Percentiles rank a stretch among this genome's conserved stretches.
phyloP scores from a whole-genome alignment of 2,888 invertebrate species.

The Drosophila pseudotakahashii region DNA sequence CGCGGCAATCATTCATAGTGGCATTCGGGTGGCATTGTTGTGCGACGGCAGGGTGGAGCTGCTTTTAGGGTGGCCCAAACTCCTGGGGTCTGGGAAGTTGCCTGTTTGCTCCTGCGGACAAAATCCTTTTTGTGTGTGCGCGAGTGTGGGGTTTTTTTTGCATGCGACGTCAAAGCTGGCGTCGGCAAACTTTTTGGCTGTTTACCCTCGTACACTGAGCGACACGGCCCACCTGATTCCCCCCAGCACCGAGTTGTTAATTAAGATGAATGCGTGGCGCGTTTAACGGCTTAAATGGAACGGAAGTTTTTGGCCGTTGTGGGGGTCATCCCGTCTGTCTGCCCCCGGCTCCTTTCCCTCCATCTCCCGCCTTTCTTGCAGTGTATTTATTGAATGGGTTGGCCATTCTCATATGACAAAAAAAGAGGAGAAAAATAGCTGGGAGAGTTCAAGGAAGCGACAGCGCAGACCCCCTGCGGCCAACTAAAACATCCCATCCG shows the following conservation, averaged over 20 bases:
- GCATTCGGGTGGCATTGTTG: conserved; percentile 60
- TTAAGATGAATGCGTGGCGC: conserved; percentile 75
- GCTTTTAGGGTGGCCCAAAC: conserved; percentile 8
- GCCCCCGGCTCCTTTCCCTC: not conserved
- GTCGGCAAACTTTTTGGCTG: conserved; percentile 52
- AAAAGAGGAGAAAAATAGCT: conserved; percentile 1
- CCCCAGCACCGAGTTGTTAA: conserved; percentile 45
- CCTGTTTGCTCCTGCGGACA: conserved; percentile 25
- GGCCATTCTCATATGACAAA: conserved; percentile 48
- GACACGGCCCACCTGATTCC: conserved; percentile 20
- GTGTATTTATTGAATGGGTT: conserved; percentile 37
- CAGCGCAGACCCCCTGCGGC: conserved; percentile 36
- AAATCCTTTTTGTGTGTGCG: conserved; percentile 31
- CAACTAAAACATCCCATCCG: conserved; percentile 36
- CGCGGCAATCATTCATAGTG: conserved; percentile 77
- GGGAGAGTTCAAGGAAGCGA: conserved; percentile 29
- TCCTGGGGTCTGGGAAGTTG: conserved; percentile 3
- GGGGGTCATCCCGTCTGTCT: conserved; percentile 5
- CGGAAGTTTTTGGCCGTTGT: conserved; percentile 59
- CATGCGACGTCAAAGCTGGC: conserved; percentile 52
- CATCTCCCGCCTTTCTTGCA: conserved; percentile 23
- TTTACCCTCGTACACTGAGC: conserved; percentile 42
- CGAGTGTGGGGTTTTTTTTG: conserved; percentile 45
- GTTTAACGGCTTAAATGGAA: conserved; percentile 72
- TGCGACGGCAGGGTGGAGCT: conserved; percentile 30